Percentiles rank a stretch among this genome's conserved stretches.
These are phyloP conservation scores for Lontra canadensis DNA, from an alignment of 2,113 vertebrate genomes.

Conservation along the genomic window DNA sequence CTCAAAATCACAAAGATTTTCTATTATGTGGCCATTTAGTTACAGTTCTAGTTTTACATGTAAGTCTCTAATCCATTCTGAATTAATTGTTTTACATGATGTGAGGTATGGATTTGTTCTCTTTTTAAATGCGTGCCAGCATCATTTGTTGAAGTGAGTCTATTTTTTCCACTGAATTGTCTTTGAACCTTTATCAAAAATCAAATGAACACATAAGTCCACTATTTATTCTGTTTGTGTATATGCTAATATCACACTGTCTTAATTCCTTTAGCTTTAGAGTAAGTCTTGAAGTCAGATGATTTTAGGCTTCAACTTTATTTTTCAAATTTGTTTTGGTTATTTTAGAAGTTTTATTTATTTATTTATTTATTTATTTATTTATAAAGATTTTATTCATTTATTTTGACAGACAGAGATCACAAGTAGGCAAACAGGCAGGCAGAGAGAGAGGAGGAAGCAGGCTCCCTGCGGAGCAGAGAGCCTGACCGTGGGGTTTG, in stretches of 20 bases:
- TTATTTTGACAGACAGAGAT: no score
- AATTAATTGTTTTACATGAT: background rate
- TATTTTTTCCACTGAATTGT: background rate
- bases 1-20: background rate
- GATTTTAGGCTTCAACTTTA: background rate
- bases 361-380: background rate
- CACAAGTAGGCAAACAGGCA: no score
- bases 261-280: background rate
- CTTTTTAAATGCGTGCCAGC: background rate
- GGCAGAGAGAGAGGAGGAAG: no score
- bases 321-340: background rate
- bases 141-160: background rate
- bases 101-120: background rate
- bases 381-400: no score
- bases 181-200: background rate
- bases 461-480: no score
- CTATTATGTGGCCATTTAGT: background rate
- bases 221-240: background rate
- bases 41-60: background rate
- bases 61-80: background rate
- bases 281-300: background rate
- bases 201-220: background rate
- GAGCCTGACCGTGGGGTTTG: no score
- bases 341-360: background rate
- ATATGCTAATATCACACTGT: background rate